phyloP scores from a whole-genome alignment of 1,140 invertebrate species.

The Cheumatopsyche charites region DNA sequence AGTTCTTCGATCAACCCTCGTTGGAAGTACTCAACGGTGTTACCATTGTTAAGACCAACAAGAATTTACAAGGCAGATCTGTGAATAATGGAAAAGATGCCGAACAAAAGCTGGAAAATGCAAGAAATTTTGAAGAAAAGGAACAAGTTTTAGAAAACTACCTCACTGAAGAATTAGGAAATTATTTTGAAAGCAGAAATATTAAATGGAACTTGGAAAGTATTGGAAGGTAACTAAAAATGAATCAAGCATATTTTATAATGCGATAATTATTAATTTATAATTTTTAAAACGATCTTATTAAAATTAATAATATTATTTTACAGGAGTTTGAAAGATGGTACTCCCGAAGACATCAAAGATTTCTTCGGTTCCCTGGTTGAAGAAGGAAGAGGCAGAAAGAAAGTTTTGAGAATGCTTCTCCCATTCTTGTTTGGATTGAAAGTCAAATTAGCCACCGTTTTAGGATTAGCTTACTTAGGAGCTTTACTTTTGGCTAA shows the following conservation, averaged over 20 bases:
- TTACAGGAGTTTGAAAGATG: constrained; percentile 57
- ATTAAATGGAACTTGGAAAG: constrained; percentile 39
- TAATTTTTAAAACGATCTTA: constrained; percentile 3
- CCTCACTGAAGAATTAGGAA: constrained; percentile 61
- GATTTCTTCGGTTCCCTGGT: constrained; percentile 63
- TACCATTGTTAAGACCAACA: constrained; percentile 61
- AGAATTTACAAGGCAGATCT: constrained; percentile 53
- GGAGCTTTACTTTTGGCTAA: constrained; percentile 68
- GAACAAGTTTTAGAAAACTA: constrained; percentile 67
- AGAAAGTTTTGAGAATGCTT: constrained; percentile 65
- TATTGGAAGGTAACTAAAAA: constrained; percentile 33
- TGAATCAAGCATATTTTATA: neutral
- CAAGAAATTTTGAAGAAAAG: constrained; percentile 61
- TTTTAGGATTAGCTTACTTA: constrained; percentile 65
- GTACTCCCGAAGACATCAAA: constrained; percentile 61
- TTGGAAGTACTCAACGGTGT: constrained; percentile 65
- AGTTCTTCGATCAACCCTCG: constrained; percentile 67
- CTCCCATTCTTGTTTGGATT: constrained; percentile 65
- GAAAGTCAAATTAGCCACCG: constrained; percentile 66
- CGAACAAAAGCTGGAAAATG: constrained; percentile 53
- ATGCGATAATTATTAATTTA: neutral
- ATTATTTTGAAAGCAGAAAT: constrained; percentile 59
- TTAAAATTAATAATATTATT: constrained; percentile 16
- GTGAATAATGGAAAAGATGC: constrained; percentile 52
- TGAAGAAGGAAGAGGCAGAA: constrained; percentile 69